These are phyloP conservation scores for Balearica regulorum DNA, from an alignment of 2,797 vertebrate species.

Conservation along the genomic window DNA sequence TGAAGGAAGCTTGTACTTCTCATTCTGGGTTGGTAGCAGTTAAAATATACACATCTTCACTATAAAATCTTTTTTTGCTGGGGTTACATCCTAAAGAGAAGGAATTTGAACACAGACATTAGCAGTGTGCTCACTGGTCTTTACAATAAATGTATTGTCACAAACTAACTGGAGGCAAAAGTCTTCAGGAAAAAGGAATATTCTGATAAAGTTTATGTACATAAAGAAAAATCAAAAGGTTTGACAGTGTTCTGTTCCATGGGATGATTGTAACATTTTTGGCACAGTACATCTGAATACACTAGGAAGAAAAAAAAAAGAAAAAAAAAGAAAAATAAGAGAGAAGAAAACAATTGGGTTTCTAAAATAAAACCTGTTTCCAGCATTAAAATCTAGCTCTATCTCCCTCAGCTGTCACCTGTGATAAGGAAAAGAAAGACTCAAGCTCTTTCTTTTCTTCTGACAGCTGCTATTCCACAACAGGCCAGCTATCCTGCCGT, in stretches of 20 bases:
- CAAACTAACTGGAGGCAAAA: background rate
- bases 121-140: background rate
- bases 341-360: background rate
- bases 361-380: background rate
- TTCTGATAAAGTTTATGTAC: background rate
- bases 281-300: background rate
- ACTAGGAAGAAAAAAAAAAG: background rate
- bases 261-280: background rate
- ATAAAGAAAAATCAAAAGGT: background rate
- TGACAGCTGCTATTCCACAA: conserved; percentile 19
- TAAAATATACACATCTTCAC: background rate
- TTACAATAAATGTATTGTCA: background rate
- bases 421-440: background rate
- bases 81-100: background rate
- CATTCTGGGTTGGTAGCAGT: background rate
- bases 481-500: background rate
- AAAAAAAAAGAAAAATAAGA: background rate
- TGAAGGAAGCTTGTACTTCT: background rate
- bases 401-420: conserved; percentile 4
- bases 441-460: background rate
- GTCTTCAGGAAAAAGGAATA: background rate
- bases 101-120: background rate
- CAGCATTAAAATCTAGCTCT: background rate
- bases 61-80: background rate
- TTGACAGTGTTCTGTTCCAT: background rate